phyloP scores from a whole-genome alignment of 2,113 vertebrate species.

The Cygnus atratus region DNA sequence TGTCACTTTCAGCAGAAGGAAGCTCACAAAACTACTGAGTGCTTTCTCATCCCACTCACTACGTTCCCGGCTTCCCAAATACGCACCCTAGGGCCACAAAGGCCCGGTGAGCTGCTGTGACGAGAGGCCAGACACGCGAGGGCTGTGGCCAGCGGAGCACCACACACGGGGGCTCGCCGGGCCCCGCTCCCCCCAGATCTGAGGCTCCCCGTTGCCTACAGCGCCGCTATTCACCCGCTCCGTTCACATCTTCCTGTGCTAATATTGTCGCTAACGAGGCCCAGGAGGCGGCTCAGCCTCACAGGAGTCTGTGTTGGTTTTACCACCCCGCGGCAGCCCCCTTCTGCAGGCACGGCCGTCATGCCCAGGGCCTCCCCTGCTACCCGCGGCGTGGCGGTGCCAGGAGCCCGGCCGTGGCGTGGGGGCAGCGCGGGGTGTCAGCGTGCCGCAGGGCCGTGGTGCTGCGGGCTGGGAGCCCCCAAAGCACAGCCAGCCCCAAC shows the following conservation, averaged over 20 bases:
- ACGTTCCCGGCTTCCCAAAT: not conserved
- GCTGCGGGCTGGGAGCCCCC: not conserved
- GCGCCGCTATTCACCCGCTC: not conserved
- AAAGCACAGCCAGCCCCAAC: not conserved
- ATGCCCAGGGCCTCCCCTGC: too few species aligned
- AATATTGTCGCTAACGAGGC: not conserved
- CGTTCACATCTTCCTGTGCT: not conserved
- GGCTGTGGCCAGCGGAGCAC: not conserved
- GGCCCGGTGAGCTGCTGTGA: not conserved
- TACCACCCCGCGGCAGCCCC: not conserved
- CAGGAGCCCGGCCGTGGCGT: rapidly evolving
- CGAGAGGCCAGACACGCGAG: not conserved
- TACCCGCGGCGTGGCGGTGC: too few species aligned
- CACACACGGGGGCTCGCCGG: rapidly evolving
- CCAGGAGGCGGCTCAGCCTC: not conserved
- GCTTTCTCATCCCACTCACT: slow-evolving; percentile 4
- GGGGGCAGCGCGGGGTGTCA: rapidly evolving
- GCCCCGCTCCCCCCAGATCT: rapidly evolving
- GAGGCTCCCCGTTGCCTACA: not conserved
- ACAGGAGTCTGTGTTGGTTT: not conserved
- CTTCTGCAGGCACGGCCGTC: not conserved
- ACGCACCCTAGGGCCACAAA: not conserved
- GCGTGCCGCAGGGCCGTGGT: rapidly evolving
- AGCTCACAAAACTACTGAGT: not conserved
- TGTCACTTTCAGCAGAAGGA: not conserved